Conservation (phyloP, 2,888 invertebrate genomes). For the Cryptus armator region DNA sequence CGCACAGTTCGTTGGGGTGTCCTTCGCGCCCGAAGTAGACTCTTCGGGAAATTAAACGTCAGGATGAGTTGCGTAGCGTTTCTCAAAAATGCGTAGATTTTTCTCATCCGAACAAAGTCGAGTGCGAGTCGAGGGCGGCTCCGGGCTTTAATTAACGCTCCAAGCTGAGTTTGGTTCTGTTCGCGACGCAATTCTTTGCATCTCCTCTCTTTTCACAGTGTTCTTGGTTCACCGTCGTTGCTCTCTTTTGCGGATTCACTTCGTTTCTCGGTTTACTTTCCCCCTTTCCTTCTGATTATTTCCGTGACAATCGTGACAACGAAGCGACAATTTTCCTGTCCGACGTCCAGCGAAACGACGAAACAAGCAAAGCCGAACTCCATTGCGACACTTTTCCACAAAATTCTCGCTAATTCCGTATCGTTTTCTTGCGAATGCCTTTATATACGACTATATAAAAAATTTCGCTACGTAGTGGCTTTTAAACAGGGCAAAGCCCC, state of each 20-base stretch:
- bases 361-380: not conserved
- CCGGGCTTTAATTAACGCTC: constrained; percentile 69
- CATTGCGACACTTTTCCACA: not conserved
- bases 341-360: not conserved
- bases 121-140: constrained; percentile 43
- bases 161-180: constrained; percentile 50
- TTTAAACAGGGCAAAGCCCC: constrained; percentile 51
- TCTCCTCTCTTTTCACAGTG: constrained; percentile 20
- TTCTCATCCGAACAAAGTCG: not conserved
- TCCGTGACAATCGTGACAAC: not conserved
- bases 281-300: not conserved
- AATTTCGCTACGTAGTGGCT: constrained; percentile 34
- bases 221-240: constrained; percentile 11
- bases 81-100: constrained; percentile 51
- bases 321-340: constrained; percentile 3
- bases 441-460: not conserved
- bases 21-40: constrained; percentile 12
- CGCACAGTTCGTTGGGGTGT: not conserved
- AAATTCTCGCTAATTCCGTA: not conserved
- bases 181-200: constrained; percentile 27
- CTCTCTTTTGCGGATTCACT: constrained; percentile 24
- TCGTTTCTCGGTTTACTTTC: constrained; percentile 18
- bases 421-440: not conserved
- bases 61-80: constrained; percentile 65
- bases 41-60: constrained; percentile 69